Base-by-base conservation (phyloP, 2,113 vertebrate species). In the Carlito syrichta region DNA sequence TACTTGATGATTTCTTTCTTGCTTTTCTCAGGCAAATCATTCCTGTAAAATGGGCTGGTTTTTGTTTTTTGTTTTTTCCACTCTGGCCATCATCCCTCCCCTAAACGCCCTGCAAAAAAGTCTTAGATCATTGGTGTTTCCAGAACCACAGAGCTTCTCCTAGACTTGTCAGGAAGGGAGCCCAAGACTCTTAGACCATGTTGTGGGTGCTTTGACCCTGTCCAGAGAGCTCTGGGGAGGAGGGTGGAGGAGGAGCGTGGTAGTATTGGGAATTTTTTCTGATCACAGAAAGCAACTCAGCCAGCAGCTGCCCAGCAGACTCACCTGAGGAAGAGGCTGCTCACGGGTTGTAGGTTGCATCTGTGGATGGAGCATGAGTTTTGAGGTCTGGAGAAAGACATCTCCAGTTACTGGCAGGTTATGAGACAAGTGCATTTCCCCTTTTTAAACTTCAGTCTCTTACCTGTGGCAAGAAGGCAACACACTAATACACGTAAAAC, bases 401-500 rank as follows among this genome's bases (percentile, higher is more conserved):
- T 10, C 62, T 25, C 8, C 43, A 3, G 27, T 52, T 7, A 52
- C 58, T 7, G 69, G 38, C 22, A 60, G 25, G 16, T 22, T 40
- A 11, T 63, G 43, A 85, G 43, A 14, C 4, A 54, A 11, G 7
- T 58, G 1, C 8, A 22, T 19, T 25, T 71, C 14, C 48, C 71
- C 52, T 63, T 56, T 43, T 25, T 23, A 56, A 43, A 32, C 13
- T 38, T 68, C 40, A 4, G 0, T 35, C 45, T 63, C 50, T 58
- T 23, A 40, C 30, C 19, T 19, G 10, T 23, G 56, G 38, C 25
- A 38, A 69, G 79, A 77, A 78, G 20, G 48, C 35, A 10, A 1
- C 0, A 6, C 58, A 32, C 4, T 27, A 3, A 27, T 23, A 22
- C 30, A 1, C 0, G 0, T 23, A 23, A 6, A 4, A 1, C 8